Evolutionary conservation across 1,140 invertebrate species (phyloP).

Genomic region (Lepidurus packardi): DNA sequence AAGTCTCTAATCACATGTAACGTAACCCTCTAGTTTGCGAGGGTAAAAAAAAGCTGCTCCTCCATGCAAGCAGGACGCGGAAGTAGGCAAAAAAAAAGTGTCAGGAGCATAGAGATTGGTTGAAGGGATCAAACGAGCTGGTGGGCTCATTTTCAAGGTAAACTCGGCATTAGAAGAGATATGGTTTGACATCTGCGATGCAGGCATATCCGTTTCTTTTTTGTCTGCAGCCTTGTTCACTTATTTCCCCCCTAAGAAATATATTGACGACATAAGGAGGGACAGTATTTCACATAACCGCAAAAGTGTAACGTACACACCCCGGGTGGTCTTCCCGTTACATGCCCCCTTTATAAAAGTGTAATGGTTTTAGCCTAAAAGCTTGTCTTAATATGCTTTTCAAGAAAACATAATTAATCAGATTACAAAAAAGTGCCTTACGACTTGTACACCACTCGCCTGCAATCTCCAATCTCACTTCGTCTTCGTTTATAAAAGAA

Average conservation of each 20-base stretch:
- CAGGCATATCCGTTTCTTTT: too few relatives aligned
- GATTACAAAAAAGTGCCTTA: neutral
- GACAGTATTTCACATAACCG: neutral
- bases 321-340: neutral
- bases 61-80: too few relatives aligned
- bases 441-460: neutral
- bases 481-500: neutral
- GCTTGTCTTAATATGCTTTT: neutral
- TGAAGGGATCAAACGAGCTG: too few relatives aligned
- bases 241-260: neutral
- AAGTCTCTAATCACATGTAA: conserved; percentile 11
- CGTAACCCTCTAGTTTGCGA: neutral
- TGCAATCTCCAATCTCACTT: neutral
- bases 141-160: too few relatives aligned
- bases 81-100: too few relatives aligned
- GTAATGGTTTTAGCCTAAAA: neutral
- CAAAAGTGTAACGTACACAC: neutral
- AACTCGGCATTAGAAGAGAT: too few relatives aligned
- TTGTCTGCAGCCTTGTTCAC: too few relatives aligned
- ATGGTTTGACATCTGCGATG: too few relatives aligned
- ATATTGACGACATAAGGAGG: neutral
- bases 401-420: neutral
- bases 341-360: neutral
- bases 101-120: too few relatives aligned
- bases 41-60: neutral